Evolutionary conservation across 2,888 invertebrate genomes (phyloP), one percentile per base, ranked within the genome.

Genomic region (Sphecodes monilicornis): DNA sequence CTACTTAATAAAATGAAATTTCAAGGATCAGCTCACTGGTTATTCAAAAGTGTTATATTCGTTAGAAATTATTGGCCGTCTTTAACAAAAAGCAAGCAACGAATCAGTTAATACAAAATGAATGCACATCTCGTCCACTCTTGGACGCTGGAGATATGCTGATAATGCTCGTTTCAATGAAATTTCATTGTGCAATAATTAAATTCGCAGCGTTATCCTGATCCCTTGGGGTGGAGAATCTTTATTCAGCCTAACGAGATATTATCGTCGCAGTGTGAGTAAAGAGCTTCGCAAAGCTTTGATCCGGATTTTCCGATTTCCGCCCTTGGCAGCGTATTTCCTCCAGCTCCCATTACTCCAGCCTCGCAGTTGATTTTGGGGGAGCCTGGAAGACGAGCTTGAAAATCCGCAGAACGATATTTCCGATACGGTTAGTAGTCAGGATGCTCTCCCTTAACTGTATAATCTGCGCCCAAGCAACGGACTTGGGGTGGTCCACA

Each of bases 401-500:
- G 86, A 84, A 86, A 87, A 84, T 86, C 84, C 84, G 57, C 66
- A 13, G 82, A 80, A 80, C 84, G 83, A 90, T 90, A 90, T 90
- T 87, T 88, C 87, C 84, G 85, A 87, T 85, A 88, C 83, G 88
- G 90, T 88, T 90, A 87, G 90, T 88, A 86, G 76, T n/a, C 84
- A 32, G 78, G 57, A 78, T 75, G 22, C 76, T 81, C 80, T 77
- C 88, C 86, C 86, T 86, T 82, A 80, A 82, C 88, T 76, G 80
- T 73, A 86, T 82, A 88, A 88, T 87, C 87, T 64, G 64, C 75
- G 32, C 76, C 83, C 84, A 78, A 86, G 78, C 86, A 76, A 75
- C 86, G 80, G 32, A 41, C 68, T 84, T 73, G 60, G 84, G 85
- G 72, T 76, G 78, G 68, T 64, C 72, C 57, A n/a, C 39, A 32